Conservation (phyloP, 2,797 vertebrate genomes). For the Hylomyscus alleni region DNA sequence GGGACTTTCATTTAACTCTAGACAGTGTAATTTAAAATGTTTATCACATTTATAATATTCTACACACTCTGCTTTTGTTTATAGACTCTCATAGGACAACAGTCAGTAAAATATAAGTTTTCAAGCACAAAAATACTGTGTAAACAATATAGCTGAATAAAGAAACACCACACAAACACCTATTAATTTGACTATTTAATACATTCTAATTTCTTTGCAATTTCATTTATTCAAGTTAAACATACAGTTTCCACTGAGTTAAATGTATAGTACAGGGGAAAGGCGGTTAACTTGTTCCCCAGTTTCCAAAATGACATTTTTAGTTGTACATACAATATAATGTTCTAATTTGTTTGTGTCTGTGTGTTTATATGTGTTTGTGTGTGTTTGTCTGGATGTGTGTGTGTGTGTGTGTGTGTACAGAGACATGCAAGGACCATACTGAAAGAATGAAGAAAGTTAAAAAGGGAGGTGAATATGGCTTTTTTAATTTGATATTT, state of each 20-base stretch:
- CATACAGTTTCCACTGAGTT: neutral
- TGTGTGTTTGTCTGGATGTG: too few species aligned
- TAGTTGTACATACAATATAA: neutral
- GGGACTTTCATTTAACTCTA: conserved; percentile 80
- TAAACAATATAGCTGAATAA: conserved; percentile 51
- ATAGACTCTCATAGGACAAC: conserved; percentile 71
- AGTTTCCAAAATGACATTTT: conserved; percentile 15
- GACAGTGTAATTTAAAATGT: conserved; percentile 81
- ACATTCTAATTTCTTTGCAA: neutral
- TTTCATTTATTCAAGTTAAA: neutral
- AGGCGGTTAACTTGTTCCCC: neutral
- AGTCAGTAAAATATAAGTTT: neutral
- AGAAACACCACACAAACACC: conserved; percentile 49
- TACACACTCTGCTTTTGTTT: conserved; percentile 72
- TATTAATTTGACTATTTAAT: conserved; percentile 51
- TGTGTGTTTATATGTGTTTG: neutral
- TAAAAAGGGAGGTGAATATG: neutral
- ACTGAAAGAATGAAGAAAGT: neutral
- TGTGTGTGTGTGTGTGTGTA: neutral
- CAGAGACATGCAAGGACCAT: neutral
- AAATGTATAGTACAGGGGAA: neutral
- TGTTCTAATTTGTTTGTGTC: neutral
- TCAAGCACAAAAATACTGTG: conserved; percentile 67
- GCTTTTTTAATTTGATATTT: too few species aligned
- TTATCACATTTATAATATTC: conserved; percentile 79